Evolutionary conservation across 2,797 vertebrate genomes (phyloP).

Genomic region (Cheirogaleus major): DNA sequence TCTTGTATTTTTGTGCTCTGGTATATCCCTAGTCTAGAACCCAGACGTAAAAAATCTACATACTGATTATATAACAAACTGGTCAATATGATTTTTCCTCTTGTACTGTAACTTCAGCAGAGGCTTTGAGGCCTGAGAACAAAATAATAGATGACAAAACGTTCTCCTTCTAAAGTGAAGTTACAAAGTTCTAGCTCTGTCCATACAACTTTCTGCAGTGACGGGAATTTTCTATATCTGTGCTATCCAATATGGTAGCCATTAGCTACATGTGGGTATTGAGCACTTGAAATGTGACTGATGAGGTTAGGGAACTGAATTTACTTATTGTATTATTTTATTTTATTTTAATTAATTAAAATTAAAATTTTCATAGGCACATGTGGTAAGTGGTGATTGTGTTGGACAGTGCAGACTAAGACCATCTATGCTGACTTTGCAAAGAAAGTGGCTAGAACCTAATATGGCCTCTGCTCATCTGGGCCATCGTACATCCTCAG

Average conservation of each 20-base stretch:
- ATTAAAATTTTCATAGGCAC: background rate
- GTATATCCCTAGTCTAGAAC: background rate
- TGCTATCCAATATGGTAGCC: background rate
- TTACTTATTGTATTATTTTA: background rate
- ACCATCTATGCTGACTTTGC: background rate
- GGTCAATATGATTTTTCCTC: background rate
- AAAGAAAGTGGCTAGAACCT: background rate
- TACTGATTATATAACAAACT: background rate
- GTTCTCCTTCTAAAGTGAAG: background rate
- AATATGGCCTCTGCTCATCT: background rate
- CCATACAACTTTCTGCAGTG: background rate
- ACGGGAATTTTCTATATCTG: background rate
- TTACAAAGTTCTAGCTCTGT: background rate
- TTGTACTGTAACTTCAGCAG: background rate
- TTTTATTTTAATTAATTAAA: background rate
- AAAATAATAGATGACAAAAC: background rate
- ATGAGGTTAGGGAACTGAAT: background rate
- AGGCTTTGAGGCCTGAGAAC: background rate
- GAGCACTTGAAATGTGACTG: background rate
- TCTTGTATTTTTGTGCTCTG: background rate
- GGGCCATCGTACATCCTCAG: background rate
- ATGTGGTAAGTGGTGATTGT: background rate
- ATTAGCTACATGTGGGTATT: background rate
- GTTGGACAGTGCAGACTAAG: background rate
- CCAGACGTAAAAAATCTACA: background rate